Evolutionary conservation across 2,888 invertebrate species (phyloP), one percentile per base, ranked within the genome.

Genomic region (Polyploca ridens): DNA sequence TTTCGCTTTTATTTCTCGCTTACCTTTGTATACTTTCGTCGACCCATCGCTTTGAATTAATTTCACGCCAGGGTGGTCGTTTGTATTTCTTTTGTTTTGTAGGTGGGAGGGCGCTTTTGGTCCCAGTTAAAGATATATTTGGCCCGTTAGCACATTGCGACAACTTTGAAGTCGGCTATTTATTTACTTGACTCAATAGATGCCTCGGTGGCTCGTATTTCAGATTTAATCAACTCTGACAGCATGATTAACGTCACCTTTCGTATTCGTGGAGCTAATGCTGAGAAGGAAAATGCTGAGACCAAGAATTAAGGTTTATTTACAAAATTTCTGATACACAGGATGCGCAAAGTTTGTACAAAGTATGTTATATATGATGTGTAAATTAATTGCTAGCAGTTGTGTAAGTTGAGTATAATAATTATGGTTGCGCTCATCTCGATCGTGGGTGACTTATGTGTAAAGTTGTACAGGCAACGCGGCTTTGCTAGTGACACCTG

Each of bases 201-300:
- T 83, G 87, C 83, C 83, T 84, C 84, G 79, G 81, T 78, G 80
- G 79, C 83, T 88, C 89, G 87, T 89, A 89, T 90, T 90, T 89
- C 86, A 90, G 90, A 90, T 91, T 88, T 89, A 91, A 90, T 91
- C 90, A 90, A 90, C 84, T 83, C 84, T 87, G 90, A 87, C 89
- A 87, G 88, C 75, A 83, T 89, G 88, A 91, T 89, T 90, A 89
- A 91, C 90, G 85, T 77, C 82, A 86, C 88, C 88, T 87, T 89
- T 85, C 84, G 83, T 76, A 83, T 84, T 86, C 77, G 82, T 79
- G 77, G 76, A 75, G 78, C 81, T 82, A 86, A 87, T 84, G 35
- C 35, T 35, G 35, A 35, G 35, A 87, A 88, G 86, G 83, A 83
- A 80, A 81, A 78, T 74, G 77, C 76, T 73, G 78, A 73, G 76